Evolutionary conservation across 2,888 invertebrate genomes (phyloP), one percentile per base, ranked within the genome.

Genomic region (Macaria liturata): DNA sequence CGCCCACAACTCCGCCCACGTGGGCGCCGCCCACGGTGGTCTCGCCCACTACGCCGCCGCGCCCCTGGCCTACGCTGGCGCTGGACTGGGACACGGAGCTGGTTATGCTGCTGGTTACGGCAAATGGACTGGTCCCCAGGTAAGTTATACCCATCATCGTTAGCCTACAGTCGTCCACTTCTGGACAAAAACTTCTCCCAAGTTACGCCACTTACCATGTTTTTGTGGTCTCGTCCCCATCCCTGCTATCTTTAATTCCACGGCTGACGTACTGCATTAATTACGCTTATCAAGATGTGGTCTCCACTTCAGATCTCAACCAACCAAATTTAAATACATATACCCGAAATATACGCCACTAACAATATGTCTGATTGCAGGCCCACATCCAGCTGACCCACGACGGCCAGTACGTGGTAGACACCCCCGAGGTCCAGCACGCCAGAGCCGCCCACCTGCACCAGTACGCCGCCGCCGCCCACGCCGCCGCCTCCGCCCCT

Each of bases 351-450:
- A 20, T 20, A 20, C 20, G 20, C 20, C 20, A 20, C 20, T 20
- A 20, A 20, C 20, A 20, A 20, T 20, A 20, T 20, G 1, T 20
- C 20, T 20, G 20, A 2, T 20, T n/a, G 9, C 83, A 83, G 79
- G 91, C 91, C 57, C 83, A 91, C 80, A 91, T 91, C 78, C 91
- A 91, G 66, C 85, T 91, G 66, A 90, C 90, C 69, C 91, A 91
- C 78, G 91, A 91, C 75, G 91, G 91, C 31, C 91, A 91, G 69
- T 91, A 86, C 86, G 90, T 91, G 32, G 88, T 90, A 0, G 91
- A 91, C 81, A 91, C 91, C 57, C 91, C 91, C 57, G 91, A 91
- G 73, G 91, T 91, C 0, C 90, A 91, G 50, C 91, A 91, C 80
- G 91, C 91, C 9, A 82, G 91, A 57, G 89, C 90, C 51, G 83